Evolutionary conservation across 2,113 vertebrate species (phyloP), one percentile per base, ranked within the genome.

Genomic region (Tilapia sparmanii): DNA sequence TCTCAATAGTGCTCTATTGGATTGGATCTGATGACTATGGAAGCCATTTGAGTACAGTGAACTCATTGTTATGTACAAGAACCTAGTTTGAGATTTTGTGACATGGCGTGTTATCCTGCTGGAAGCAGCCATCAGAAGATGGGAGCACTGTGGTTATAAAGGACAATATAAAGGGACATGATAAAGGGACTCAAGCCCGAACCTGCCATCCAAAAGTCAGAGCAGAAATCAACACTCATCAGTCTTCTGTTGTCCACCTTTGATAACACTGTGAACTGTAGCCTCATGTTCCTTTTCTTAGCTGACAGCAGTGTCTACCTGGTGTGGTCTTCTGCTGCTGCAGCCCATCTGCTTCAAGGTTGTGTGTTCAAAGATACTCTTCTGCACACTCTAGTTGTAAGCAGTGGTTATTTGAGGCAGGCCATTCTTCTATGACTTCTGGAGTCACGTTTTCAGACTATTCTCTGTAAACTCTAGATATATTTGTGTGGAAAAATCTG

Each of bases 21-120:
- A 40, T 24, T 71, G 63, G 63, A 71, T 71, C 63, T 71, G 35
- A 22, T 71, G 63, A 71, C 35, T 71, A 13, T 71, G 35, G n/a
- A 40, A 22, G 63, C n/a, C 35, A 42, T 71, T 71, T 42, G 12
- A 71, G 12, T 24, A 71, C 0, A 0, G 66, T 42, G n/a, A 71
- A 71, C n/a, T 42, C n/a, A 16, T 3, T 40, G 63, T 1, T 22
- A 40, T 68, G 63, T 40, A 40, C n/a, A 40, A 68, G n/a, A 68
- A 68, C 35, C n/a, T 40, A 24, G 63, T 68, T 24, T 68, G 35
- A 68, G 19, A 24, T 40, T 42, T 68, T 71, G 63, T 42, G 66
- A 40, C 33, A 22, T 15, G 7, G 0, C 0, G 2, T 35, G 59
- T 63, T 63, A 61, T 35, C 59, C 18, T 35, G 29, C 31, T n/a